Percentiles rank a stretch among this genome's conserved stretches.
phyloP scores from a whole-genome alignment of 2,888 invertebrate genomes.

The Ectemnius continuus region DNA sequence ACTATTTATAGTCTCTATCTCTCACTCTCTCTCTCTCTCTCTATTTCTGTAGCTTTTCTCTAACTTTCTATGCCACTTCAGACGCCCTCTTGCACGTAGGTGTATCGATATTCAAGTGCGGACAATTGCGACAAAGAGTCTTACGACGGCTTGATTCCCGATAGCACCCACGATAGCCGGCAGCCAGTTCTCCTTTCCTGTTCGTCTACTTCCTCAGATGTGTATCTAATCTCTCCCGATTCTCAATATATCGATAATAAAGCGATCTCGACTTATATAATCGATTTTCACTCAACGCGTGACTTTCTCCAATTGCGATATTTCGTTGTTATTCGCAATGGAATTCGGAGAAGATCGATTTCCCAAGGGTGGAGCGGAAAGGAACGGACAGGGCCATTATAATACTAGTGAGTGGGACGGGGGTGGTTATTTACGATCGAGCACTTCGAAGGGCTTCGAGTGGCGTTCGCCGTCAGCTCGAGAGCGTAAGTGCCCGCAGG shows the following conservation, averaged over 20 bases:
- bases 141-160: slow-evolving; percentile 8
- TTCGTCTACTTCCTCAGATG: neutral
- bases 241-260: too few species aligned
- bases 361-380: neutral
- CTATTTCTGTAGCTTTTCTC: neutral
- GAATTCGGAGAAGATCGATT: neutral
- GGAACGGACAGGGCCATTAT: neutral
- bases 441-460: slow-evolving; percentile 22
- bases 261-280: too few species aligned
- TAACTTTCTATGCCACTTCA: neutral
- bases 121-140: slow-evolving; percentile 18
- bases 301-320: too few species aligned
- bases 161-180: slow-evolving; percentile 11
- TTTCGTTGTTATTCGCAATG: too few species aligned
- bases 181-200: neutral
- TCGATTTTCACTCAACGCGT: too few species aligned
- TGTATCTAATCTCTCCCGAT: too few species aligned
- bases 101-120: slow-evolving; percentile 32
- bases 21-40: too few species aligned
- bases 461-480: slow-evolving; percentile 3
- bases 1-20: too few species aligned
- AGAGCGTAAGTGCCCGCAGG: slow-evolving; percentile 25
- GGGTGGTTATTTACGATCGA: slow-evolving; percentile 51
- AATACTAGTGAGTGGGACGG: slow-evolving; percentile 14
- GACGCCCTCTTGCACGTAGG: slow-evolving; percentile 28